Base-by-base conservation (phyloP, 2,113 vertebrate species). In the Heteronetta atricapilla region DNA sequence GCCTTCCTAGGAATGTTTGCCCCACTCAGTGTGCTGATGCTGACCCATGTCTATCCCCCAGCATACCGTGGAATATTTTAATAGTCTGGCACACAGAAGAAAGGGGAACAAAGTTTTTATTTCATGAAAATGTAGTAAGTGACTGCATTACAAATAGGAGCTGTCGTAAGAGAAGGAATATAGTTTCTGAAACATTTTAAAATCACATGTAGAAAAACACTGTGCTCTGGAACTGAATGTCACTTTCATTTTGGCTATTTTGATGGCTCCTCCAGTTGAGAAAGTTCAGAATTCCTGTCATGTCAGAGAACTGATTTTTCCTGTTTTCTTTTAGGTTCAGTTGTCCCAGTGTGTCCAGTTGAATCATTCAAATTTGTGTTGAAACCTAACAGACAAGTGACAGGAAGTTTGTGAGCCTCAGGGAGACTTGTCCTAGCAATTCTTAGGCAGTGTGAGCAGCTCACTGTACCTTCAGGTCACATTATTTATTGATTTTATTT, bases 401-500 rank as follows among this genome's bases (percentile, higher is more conserved):
- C 67, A 74, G 63, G 67, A 90, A 76, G 70, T 94, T 89, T 94
- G 66, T 84, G 31, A 95, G 83, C 76, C 68, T 74, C 40, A 42
- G 44, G 59, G 46, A 91, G 20, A 66, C 25, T 74, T 63, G 50
- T 74, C 7, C 60, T 69, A 82, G 46, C 42, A 92, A 87, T 91
- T 93, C 46, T 55, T 1, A 80, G 75, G 48, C 52, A 63, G 23
- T 22, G 14, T 77, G 69, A 93, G 25, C 66, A 64, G 74, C 59
- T 69, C 55, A 22, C 50, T 81, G 22, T 82, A 42, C 86, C 75
- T 94, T 86, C 18, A 6, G 92, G 89, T 95, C 82, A 90, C 70
- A 76, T 94, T 84, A 87, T 77, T 94, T 94, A 96, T 96, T 96
- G 85, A 90, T 97, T 95, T 96, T 69, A 73, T 91, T 93, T 94